A percentile compares a stretch with the other conserved stretches of the same genome.
phyloP scores from a whole-genome alignment of 2,888 invertebrate genomes.

The Pherbina coryleti region DNA sequence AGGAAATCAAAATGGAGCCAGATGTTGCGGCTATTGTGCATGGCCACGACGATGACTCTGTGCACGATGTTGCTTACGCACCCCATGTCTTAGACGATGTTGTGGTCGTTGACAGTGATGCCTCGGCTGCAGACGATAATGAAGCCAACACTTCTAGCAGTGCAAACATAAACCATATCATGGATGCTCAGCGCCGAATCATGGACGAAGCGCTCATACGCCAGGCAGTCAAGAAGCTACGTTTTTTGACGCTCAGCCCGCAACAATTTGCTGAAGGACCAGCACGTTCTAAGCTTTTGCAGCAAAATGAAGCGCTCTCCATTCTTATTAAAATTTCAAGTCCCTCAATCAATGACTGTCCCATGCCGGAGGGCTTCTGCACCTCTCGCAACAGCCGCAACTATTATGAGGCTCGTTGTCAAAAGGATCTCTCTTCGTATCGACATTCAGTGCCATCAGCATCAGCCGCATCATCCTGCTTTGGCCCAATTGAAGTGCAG shows the following conservation, averaged over 20 bases:
- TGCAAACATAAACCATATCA: constrained; percentile 58
- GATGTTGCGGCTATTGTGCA: constrained; percentile 64
- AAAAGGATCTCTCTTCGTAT: constrained; percentile 63
- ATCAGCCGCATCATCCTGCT: constrained; percentile 43
- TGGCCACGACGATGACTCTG: constrained; percentile 54
- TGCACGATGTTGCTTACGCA: constrained; percentile 41
- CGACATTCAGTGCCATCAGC: constrained; percentile 49
- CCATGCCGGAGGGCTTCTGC: constrained; percentile 83
- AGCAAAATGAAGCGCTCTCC: constrained; percentile 83
- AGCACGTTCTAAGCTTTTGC: constrained; percentile 79
- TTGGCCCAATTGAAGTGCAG: constrained; percentile 61
- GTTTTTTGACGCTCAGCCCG: constrained; percentile 83
- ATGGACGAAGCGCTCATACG: constrained; percentile 71
- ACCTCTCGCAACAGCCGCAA: constrained; percentile 68
- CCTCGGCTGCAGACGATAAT: constrained; percentile 48
- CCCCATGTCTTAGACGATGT: constrained; percentile 56
- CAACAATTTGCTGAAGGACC: constrained; percentile 88
- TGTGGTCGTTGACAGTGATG: constrained; percentile 63
- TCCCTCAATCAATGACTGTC: constrained; percentile 75
- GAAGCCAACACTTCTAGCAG: constrained; percentile 41
- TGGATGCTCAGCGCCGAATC: constrained; percentile 61
- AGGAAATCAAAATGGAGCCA: constrained; percentile 65
- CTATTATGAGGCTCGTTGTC: constrained; percentile 61
- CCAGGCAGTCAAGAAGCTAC: constrained; percentile 80
- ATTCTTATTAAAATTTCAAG: constrained; percentile 87